Base-by-base conservation (phyloP, 2,113 vertebrate genomes). In the Silurus glanis region DNA sequence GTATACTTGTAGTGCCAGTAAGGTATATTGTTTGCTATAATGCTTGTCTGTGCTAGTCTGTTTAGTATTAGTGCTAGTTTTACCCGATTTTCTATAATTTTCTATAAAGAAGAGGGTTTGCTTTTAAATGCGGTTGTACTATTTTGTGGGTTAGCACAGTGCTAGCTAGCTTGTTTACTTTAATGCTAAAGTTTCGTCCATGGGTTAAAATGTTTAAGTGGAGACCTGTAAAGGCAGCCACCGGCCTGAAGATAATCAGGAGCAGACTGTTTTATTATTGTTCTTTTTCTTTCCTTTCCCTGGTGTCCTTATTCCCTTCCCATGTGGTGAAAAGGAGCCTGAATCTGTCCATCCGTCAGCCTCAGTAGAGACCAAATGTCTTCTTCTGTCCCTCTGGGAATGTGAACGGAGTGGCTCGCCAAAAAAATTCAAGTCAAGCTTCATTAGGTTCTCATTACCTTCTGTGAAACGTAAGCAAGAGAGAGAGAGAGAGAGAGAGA, bases 381-480 rank as follows among this genome's bases (percentile, higher is more conserved):
- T 95, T 93, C 92, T 91, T 91, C 90, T 91, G 90, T 84, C 95
- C 96, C 96, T 96, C 90, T 91, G 96, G 96, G 97, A 97, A 94
- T 94, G 93, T 94, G 93, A 93, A 92, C 93, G 90, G 93, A 94
- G 94, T 93, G 89, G 92, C 94, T 94, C 88, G 19, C 92, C 94
- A 94, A 95, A 95, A 94, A 94, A 93, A 93, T 92, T 93, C 95
- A 91, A 96, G 97, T 97, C 97, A 97, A 96, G 97, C 95, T 97
- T 98, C 96, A 96, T 97, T 97, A 97, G 96, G 92, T 96, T 96
- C 96, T 97, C 96, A 96, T 97, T 97, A 96, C 96, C 95, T 96
- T 95, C n/a, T 95, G 95, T 95, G 94, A 95, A 95, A 94, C 93
- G 94, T 95, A 94, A 95, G 95, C 93, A 95, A 94, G 72, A 80